Percentiles rank a stretch among this genome's conserved stretches.
Evolutionary conservation across 2,113 vertebrate species (phyloP).

Genomic region (Cacatua alba): DNA sequence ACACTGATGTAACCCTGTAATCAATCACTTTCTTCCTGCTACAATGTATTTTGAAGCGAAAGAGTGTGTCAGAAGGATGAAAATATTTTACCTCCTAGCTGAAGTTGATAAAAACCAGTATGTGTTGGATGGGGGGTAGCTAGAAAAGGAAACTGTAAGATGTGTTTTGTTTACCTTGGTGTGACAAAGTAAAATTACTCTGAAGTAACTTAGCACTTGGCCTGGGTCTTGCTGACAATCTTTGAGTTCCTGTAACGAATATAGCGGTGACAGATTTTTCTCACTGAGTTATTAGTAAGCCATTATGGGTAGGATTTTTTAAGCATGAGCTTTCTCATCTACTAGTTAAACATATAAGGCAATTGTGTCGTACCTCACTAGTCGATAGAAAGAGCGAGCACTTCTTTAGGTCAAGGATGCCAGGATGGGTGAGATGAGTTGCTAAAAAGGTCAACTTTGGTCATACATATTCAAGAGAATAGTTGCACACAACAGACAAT

Average conservation of each 20-base stretch:
- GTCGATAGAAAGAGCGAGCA: background rate
- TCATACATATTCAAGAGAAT: background rate
- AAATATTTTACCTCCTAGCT: conserved; percentile 56
- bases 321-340: conserved; percentile 28
- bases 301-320: conserved; percentile 14
- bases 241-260: background rate
- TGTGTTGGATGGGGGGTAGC: conserved; percentile 42
- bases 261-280: background rate
- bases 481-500: background rate
- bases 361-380: background rate
- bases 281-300: background rate
- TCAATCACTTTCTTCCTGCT: background rate
- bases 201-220: background rate
- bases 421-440: background rate
- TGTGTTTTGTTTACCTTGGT: background rate
- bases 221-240: background rate
- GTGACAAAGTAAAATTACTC: background rate
- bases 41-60: background rate
- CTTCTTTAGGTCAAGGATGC: conserved; percentile 27
- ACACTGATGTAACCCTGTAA: background rate
- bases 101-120: conserved; percentile 62
- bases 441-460: background rate
- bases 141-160: background rate
- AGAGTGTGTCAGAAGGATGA: conserved; percentile 2
- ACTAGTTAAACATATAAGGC: conserved; percentile 35